Percentiles rank a stretch among this genome's conserved stretches.
Conservation (phyloP, 1,140 invertebrate genomes). For the Ridgeia piscesae region DNA sequence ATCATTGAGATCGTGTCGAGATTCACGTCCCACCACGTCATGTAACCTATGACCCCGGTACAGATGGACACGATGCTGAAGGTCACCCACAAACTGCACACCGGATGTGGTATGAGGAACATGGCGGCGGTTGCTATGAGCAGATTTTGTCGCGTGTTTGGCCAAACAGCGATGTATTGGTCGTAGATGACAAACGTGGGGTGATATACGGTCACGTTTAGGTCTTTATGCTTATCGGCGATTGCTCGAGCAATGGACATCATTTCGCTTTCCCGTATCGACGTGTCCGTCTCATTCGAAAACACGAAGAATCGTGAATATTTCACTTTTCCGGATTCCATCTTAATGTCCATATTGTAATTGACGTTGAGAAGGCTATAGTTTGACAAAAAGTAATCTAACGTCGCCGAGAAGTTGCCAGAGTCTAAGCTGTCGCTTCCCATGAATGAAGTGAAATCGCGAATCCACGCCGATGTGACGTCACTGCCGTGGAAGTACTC, state of each 20-base stretch:
- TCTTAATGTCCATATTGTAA: too few relatives aligned
- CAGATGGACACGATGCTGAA: slow-evolving; percentile 95
- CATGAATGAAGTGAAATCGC: too few relatives aligned
- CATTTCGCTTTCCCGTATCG: slow-evolving; percentile 5
- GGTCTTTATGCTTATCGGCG: too few relatives aligned
- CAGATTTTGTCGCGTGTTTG: slow-evolving; percentile 82
- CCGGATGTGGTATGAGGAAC: slow-evolving; percentile 93
- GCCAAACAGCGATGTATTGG: slow-evolving; percentile 2
- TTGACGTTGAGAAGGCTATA: too few relatives aligned
- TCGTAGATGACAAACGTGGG: not conserved
- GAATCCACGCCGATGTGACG: too few relatives aligned
- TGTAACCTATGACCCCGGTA: slow-evolving; percentile 93
- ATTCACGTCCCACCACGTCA: slow-evolving; percentile 93
- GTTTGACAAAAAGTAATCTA: too few relatives aligned
- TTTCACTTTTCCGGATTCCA: too few relatives aligned
- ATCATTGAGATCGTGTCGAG: slow-evolving; percentile 98
- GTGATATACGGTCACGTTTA: not conserved
- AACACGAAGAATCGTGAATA: not conserved
- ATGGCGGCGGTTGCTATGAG: slow-evolving; percentile 87
- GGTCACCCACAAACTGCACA: slow-evolving; percentile 92
- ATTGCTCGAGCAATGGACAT: not conserved
- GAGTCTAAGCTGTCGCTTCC: too few relatives aligned
- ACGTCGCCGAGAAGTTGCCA: too few relatives aligned
- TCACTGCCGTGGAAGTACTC: too few relatives aligned
- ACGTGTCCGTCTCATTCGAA: not conserved